Evolutionary conservation across 1,140 invertebrate species (phyloP), one percentile per base, ranked within the genome.

Genomic region (Tetramorium parvispinum): DNA sequence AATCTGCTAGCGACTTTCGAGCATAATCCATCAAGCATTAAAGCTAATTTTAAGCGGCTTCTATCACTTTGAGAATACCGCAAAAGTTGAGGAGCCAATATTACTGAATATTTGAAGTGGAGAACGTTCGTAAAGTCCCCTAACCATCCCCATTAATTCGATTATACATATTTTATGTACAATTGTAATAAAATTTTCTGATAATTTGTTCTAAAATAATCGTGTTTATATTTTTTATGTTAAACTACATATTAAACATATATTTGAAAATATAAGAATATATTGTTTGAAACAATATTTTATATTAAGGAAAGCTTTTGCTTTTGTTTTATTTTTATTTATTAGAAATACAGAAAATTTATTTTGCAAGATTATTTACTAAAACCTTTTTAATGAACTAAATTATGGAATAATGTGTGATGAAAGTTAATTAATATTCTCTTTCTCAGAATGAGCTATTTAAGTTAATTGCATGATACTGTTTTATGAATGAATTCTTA

Each of bases 1-100:
- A 86, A 86, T 86, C 76, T 66, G 77, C 63, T 18, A 66, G 82
- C 49, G 66, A 79, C 63, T 86, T 70, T 71, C 7, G 51, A 49
- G 51, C 46, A 49, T 59, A 76, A 76, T 85, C 61, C n/a, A 68
- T 76, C 81, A 57, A 40, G 71, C 63, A 27, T 81, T 27, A 77
- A 87, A 87, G 81, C 81, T 87, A 85, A 59, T 87, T 87, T 87
- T 37, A 81, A 75, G 43, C 43, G n/a, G 70, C 78, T 87, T 85
- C 61, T 57, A 68, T 65, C 49, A 66, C 49, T 53, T 27, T 7
- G 81, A 87, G 77, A 85, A 77, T 57, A 66, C 53, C 24, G 13
- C 4, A 6, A 21, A 61, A 70, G 81, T 75, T 68, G 8, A 76
- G 46, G 53, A 66, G 40, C 18, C 55, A 73, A 73, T 46, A 73